Base-by-base conservation (phyloP, 1,140 invertebrate species). In the Mactra quadrangularis region DNA sequence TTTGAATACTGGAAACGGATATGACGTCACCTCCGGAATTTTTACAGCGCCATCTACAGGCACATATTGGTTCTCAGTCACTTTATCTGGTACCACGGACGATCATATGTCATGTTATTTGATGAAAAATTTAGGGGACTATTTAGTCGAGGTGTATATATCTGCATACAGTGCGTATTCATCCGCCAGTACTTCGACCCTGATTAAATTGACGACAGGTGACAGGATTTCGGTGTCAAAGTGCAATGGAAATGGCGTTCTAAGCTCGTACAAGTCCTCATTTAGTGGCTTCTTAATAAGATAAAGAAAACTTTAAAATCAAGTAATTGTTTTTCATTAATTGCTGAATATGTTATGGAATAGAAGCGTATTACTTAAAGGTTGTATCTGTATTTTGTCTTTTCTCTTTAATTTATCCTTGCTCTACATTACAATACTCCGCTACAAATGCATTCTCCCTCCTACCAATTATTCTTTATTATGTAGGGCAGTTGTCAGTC, bases 211-310 rank as follows among this genome's bases (percentile, higher is more conserved):
- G 19, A 9, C 19, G 19, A 6, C 53, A 55, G 53, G 53, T 55
- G 53, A 55, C n/a, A n/a, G 19, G 19, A 7, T 55, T 27, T 55
- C 27, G 4, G 53, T 55, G 19, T n/a, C n/a, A 22, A 4, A 27
- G 19, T 55, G 53, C 19, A 22, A n/a, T n/a, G 53, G 53, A 9
- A 9, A 6, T 6, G 53, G 53, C 19, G 27, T 22, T n/a, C 27
- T 55, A 19, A 55, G 53, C 27, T 55, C 53, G 6, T 55, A 55
- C 53, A 55, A 55, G n/a, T 55, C 53, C 19, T 55, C 53, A 22
- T 55, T 55, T n/a, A 22, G n/a, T 55, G 53, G 53, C 19, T n/a
- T 55, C 27, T n/a, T 50, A 13, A n/a, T 50, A 13, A 11, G n/a
- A 11, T 50, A 50, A 50, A 13, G n/a, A 50, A 50, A 50, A 11